A percentile compares a stretch with the other conserved stretches of the same genome.
Evolutionary conservation across 2,797 vertebrate species (phyloP).

Genomic region (Botia almorhae): DNA sequence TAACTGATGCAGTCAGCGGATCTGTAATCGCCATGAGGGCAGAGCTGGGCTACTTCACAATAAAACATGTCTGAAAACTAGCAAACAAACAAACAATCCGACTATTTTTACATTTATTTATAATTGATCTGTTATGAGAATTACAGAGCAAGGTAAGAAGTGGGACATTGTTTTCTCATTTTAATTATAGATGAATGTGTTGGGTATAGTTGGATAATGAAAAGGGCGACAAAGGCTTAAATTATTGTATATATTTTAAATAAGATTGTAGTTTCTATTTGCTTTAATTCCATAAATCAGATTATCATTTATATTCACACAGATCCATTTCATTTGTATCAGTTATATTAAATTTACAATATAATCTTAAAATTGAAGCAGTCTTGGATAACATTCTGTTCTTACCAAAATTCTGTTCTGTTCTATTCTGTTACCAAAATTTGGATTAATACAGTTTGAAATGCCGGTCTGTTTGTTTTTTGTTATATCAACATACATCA

Average conservation of each 20-base stretch:
- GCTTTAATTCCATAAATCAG: background rate
- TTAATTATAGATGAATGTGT: background rate
- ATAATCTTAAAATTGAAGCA: background rate
- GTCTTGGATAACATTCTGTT: background rate
- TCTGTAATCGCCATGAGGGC: background rate
- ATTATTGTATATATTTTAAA: background rate
- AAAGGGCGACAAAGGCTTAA: background rate
- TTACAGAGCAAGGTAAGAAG: background rate
- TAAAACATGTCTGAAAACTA: background rate
- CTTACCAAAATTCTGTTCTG: background rate
- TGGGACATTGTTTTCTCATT: background rate
- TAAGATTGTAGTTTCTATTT: background rate
- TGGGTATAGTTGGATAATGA: background rate
- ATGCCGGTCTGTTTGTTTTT: too few relatives aligned
- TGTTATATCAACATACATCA: too few relatives aligned
- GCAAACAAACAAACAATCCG: background rate
- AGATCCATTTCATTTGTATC: background rate
- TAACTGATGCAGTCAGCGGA: slow-evolving; percentile 22
- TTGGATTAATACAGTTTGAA: too few relatives aligned
- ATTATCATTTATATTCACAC: background rate
- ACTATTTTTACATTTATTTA: background rate
- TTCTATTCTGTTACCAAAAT: too few relatives aligned
- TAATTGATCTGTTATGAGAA: background rate
- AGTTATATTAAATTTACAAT: background rate
- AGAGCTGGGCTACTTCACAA: background rate